phyloP scores from a whole-genome alignment of 2,113 vertebrate species.

The Crotalus helleri region DNA sequence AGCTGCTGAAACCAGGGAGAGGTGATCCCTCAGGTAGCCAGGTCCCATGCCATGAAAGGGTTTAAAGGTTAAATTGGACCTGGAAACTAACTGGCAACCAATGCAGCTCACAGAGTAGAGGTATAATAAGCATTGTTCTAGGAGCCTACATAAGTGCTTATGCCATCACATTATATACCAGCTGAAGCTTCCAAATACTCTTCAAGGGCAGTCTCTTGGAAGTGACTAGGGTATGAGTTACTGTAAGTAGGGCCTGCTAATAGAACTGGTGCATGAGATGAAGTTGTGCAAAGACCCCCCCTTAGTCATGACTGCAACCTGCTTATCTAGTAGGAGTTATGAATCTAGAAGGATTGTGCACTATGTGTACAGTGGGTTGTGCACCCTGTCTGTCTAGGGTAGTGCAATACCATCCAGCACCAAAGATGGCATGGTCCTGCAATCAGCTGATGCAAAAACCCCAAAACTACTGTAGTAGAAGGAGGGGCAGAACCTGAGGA shows the following conservation, averaged over 20 bases:
- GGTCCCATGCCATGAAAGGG: background rate
- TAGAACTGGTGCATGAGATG: background rate
- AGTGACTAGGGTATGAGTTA: background rate
- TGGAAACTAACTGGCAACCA: background rate
- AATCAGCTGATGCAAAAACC: background rate
- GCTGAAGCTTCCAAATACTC: no score
- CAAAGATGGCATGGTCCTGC: background rate
- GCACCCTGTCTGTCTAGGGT: background rate
- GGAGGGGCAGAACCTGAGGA: background rate
- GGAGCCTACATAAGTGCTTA: no score
- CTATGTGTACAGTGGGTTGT: no score
- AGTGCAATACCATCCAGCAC: background rate
- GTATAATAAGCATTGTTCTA: no score
- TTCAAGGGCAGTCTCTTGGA: background rate
- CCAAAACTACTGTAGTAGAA: background rate
- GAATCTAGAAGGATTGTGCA: background rate
- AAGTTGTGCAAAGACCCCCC: no score
- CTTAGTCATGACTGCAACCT: no score
- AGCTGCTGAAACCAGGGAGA: background rate
- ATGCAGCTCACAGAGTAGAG: no score
- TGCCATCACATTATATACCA: no score
- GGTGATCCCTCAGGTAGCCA: background rate
- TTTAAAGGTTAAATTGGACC: background rate
- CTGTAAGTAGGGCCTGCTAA: background rate
- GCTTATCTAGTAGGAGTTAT: background rate